Base-by-base conservation (phyloP, 2,113 vertebrate species). In the Tympanuchus pallidicinctus region DNA sequence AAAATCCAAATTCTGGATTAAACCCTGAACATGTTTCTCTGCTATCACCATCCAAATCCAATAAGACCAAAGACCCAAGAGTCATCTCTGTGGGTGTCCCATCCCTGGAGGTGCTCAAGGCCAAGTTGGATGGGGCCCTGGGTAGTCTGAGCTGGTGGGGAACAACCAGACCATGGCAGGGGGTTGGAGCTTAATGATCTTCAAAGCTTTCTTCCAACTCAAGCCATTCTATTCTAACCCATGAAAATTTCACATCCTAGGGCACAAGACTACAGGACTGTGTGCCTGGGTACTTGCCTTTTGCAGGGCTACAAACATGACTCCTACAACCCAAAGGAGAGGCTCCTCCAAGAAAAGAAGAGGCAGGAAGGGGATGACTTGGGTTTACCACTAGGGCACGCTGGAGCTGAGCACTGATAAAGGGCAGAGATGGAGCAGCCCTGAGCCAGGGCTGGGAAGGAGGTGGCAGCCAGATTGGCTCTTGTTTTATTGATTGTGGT, bases 401-500 rank as follows among this genome's bases (percentile, higher is more conserved):
- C 48, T 89, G 64, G 69, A 82, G 17, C 14, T 18, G 13, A 86
- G 59, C 42, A 56, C 8, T 74, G 91, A 56, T 32, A 25, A 89
- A 8, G 0, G 47, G 25, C 50, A 87, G 42, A 38, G 72, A 90
- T 36, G 50, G 71, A 93, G 54, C 48, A 73, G 36, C 19, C 74
- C 65, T 0, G 0, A 73, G 83, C 74, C 81, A 92, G 74, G 14
- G 92, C 95, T 95, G 89, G 86, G 71, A 90, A 77, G 87, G 72
- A 94, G 86, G 71, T 1, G 0, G 80, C 24, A 0, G 88, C 88
- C 96, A 95, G 95, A 92, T 92, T 92, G 89, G 74, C 86, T 96
- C 83, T 92, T 94, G 65, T 90, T 92, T 93, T 89, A 95, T 92
- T 96, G 94, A 93, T 94, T 79, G 70, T 82, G 77, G 72, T 89